These are phyloP conservation scores for Diuraphis noxia DNA, from an alignment of 1,140 invertebrate species.

Conservation along the genomic window DNA sequence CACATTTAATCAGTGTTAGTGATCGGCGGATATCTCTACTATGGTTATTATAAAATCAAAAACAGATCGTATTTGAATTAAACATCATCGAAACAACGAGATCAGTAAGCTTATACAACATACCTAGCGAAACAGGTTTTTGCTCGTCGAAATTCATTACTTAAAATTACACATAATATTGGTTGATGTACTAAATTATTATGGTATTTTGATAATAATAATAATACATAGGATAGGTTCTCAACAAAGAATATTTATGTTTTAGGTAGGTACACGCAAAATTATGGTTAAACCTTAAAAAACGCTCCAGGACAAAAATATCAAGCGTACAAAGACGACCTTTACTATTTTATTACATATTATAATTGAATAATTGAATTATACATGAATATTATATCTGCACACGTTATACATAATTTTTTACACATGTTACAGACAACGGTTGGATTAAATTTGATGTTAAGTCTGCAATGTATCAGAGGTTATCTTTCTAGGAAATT, in stretches of 20 bases:
- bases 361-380: neutral
- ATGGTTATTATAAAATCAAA: neutral
- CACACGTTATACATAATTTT: neutral
- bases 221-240: too few species aligned
- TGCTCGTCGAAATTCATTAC: neutral
- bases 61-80: neutral
- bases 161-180: neutral
- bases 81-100: neutral
- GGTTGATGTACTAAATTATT: neutral
- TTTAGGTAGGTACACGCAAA: neutral
- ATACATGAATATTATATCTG: neutral
- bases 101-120: neutral
- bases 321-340: neutral
- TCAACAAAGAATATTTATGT: neutral
- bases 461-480: neutral
- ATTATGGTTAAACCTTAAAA: neutral
- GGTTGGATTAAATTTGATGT: neutral
- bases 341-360: neutral
- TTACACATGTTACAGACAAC: neutral
- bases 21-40: too few species aligned
- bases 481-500: neutral
- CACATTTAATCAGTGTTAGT: neutral
- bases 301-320: neutral
- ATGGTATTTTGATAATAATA: too few species aligned
- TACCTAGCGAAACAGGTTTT: neutral